phyloP scores from a whole-genome alignment of 1,140 invertebrate genomes.

The Oryctes rhinoceros region DNA sequence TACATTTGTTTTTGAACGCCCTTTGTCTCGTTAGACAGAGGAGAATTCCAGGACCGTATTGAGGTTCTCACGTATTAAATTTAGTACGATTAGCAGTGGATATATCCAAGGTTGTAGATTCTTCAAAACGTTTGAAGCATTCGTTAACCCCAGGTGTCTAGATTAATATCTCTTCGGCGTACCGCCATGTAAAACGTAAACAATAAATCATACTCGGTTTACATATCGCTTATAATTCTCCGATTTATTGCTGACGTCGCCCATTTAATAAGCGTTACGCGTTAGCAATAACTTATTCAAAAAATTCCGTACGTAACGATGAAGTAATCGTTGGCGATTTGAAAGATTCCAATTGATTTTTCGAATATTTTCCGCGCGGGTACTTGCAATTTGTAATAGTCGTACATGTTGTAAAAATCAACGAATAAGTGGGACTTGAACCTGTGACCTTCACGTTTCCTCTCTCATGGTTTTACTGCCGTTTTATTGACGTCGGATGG shows the following conservation, averaged over 20 bases:
- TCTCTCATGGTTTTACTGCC: background rate
- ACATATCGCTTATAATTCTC: too few relatives aligned
- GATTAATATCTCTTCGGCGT: too few relatives aligned
- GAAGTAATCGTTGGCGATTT: background rate
- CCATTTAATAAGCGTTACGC: too few relatives aligned
- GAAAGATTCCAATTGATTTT: background rate
- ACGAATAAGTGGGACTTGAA: background rate
- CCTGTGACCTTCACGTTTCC: slow-evolving; percentile 2
- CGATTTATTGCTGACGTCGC: too few relatives aligned
- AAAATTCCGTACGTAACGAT: background rate
- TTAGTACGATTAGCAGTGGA: too few relatives aligned
- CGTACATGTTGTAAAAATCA: too few relatives aligned
- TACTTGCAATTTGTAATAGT: background rate
- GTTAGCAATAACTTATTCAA: background rate
- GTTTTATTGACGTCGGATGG: background rate
- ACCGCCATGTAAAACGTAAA: too few relatives aligned
- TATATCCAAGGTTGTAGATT: too few relatives aligned
- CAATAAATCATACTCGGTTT: too few relatives aligned
- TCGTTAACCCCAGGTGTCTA: too few relatives aligned
- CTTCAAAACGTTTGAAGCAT: too few relatives aligned
- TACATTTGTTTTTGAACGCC: background rate
- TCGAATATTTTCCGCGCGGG: background rate
- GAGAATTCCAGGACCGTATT: background rate
- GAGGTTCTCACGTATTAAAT: background rate
- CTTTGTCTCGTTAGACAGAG: background rate